Base-by-base conservation (phyloP, 2,797 vertebrate species). In the Paguma larvata region DNA sequence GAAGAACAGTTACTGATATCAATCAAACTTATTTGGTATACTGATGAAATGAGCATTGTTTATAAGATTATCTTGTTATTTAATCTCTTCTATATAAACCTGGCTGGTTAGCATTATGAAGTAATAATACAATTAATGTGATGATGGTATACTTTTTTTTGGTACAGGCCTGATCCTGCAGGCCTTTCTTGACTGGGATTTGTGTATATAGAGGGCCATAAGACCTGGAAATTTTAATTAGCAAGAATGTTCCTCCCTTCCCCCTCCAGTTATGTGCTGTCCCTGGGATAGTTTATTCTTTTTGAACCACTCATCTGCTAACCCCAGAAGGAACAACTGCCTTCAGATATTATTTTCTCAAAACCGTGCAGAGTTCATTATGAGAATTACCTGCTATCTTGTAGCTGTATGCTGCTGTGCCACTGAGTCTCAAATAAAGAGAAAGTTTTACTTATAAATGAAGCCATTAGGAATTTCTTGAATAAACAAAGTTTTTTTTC, bases 381-480 rank as follows among this genome's bases (percentile, higher is more conserved):
- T 92, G 93, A 97, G 97, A 96, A 78, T 96, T 98, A 85, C 98
- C 97, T 97, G 80, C 73, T 97, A 13, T 95, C 97, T 95, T 88
- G 67, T 18, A 85, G 84, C 53, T 98, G 53, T 63, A 21, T 75
- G 96, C 44, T 78, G 16, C 95, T 97, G 15, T 96, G 82, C 75
- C 97, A 65, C 48, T 96, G 85, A 90, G 63, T 97, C 86, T 96
- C 84, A 96, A 92, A 97, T 96, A 92, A 95, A 93, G 97, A 97
- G 97, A 97, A 97, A 85, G 59, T 97, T 98, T 96, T 97, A 93
- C 75, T 98, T 88, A 70, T 73, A 92, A 97, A 94, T 97, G 88
- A 98, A 98, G 70, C 97, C 97, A 94, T 97, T 98, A 98, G 94
- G 94, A 97, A 98, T 97, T 98, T 94, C 82, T 97, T 98, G 87